These are phyloP conservation scores for Molossus alvarezi DNA, from an alignment of 2,797 vertebrate genomes.

Conservation along the genomic window DNA sequence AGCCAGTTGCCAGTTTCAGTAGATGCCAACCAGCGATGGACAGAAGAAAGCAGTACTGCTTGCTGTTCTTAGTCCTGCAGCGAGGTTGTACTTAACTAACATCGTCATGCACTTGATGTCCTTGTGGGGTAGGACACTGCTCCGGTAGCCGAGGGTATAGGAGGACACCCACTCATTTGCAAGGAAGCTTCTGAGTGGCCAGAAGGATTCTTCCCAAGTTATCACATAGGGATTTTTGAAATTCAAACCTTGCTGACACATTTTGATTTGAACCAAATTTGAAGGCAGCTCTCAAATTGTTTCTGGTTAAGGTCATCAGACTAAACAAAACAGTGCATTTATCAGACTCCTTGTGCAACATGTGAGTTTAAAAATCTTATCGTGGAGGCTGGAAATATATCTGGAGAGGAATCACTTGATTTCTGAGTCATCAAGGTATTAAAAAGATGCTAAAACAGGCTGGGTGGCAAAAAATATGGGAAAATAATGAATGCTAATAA, in stretches of 20 bases:
- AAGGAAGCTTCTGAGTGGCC: neutral
- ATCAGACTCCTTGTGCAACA: neutral
- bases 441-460: neutral
- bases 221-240: constrained; percentile 26
- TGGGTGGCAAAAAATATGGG: neutral
- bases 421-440: constrained; percentile 11
- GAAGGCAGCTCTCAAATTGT: constrained; percentile 8
- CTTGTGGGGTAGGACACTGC: neutral
- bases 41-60: neutral
- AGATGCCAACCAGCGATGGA: neutral
- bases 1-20: neutral
- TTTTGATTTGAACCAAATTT: constrained; percentile 72
- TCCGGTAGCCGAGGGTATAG: neutral
- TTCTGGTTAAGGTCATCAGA: constrained; percentile 45
- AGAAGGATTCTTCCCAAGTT: constrained; percentile 23
- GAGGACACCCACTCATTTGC: neutral
- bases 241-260: neutral
- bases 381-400: neutral
- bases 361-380: constrained; percentile 32
- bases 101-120: neutral
- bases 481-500: neutral
- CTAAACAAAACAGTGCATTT: constrained; percentile 28
- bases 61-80: neutral
- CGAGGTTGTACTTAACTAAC: neutral
- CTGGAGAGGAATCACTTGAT: neutral